Evolutionary conservation across 2,113 vertebrate species (phyloP).

Genomic region (Oceanodroma tethys): DNA sequence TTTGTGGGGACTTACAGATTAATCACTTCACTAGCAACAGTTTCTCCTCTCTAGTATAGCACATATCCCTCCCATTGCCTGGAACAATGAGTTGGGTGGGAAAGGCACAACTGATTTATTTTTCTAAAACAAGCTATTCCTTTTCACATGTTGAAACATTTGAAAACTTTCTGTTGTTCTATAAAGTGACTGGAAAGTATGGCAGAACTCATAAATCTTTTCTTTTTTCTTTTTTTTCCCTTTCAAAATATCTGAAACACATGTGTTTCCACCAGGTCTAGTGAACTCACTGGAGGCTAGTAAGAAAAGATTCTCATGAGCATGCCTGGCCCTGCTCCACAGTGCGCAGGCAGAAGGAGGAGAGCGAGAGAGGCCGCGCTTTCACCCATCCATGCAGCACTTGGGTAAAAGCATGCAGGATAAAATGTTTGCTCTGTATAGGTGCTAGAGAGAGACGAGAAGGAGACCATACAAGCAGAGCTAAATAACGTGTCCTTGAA

Average conservation of each 20-base stretch:
- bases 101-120: neutral
- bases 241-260: neutral
- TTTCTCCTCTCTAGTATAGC: neutral
- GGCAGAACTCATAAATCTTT: neutral
- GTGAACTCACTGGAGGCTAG: neutral
- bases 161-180: neutral
- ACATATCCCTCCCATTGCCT: neutral
- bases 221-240: neutral
- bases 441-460: neutral
- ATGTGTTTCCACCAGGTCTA: neutral
- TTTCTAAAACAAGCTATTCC: neutral
- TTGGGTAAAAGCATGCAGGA: neutral
- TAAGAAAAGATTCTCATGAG: neutral
- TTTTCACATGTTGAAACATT: neutral
- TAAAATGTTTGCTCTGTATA: neutral
- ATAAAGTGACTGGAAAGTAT: neutral
- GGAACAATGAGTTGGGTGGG: neutral
- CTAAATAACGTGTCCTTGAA: neutral
- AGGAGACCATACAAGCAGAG: neutral
- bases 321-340: neutral
- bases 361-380: accelerated
- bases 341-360: neutral
- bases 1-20: neutral
- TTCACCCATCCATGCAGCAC: neutral
- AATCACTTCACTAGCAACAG: neutral